Percentiles rank a stretch among this genome's conserved stretches.
phyloP scores from a whole-genome alignment of 2,797 vertebrate genomes.

The Cetoscarus ocellatus region DNA sequence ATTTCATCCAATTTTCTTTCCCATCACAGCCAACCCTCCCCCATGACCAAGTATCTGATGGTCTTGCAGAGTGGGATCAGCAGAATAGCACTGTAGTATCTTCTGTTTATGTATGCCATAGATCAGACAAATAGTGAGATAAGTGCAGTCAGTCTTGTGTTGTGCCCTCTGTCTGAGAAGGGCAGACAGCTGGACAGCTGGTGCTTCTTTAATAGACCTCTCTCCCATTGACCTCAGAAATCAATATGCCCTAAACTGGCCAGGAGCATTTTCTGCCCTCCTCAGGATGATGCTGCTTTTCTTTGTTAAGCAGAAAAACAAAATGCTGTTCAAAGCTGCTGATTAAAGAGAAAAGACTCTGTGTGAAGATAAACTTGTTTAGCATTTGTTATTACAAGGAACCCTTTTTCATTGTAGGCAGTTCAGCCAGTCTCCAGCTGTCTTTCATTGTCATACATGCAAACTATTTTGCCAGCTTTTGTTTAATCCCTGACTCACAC shows the following conservation, averaged over 20 bases:
- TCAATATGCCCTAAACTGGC: constrained; percentile 53
- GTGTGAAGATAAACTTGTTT: background rate
- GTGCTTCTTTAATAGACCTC: constrained; percentile 51
- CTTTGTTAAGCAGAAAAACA: constrained; percentile 6
- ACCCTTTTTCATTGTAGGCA: background rate
- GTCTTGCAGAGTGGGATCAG: constrained; percentile 20
- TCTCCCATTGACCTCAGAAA: constrained; percentile 54
- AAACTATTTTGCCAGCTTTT: background rate
- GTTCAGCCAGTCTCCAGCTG: background rate
- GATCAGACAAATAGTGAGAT: constrained; percentile 9
- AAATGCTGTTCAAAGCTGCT: background rate
- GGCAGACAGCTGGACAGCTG: constrained; percentile 55
- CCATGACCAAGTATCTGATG: background rate
- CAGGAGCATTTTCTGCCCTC: constrained; percentile 24
- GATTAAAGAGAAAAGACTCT: background rate
- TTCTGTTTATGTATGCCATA: constrained; percentile 8
- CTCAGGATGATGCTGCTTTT: constrained; percentile 2
- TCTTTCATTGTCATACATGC: constrained; percentile 5
- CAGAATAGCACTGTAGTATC: constrained; percentile 18
- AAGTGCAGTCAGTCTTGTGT: constrained; percentile 13
- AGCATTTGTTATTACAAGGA: too few relatives aligned
- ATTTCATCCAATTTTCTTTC: constrained; percentile 1
- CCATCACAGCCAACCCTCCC: background rate
- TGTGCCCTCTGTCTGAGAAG: constrained; percentile 43
- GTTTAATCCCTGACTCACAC: background rate